Base-by-base conservation (phyloP, 2,888 invertebrate genomes). In the Mesopsocus fuscifrons region DNA sequence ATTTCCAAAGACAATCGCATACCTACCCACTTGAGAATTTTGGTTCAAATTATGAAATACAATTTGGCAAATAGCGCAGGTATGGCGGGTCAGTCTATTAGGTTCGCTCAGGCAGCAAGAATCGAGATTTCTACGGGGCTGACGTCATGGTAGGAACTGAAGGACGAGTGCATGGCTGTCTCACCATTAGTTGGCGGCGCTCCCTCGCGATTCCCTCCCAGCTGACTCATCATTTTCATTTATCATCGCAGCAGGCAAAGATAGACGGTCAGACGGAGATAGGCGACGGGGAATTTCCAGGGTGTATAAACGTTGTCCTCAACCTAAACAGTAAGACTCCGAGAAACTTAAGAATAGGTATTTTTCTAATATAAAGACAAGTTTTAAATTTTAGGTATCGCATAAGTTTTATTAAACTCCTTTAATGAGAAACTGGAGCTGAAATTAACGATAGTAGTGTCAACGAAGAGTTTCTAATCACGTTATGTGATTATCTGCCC, bases 111-210 rank as follows among this genome's bases (percentile, higher is more conserved):
- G n/a, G n/a, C n/a, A n/a, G n/a, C n/a, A n/a, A n/a, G n/a, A n/a
- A n/a, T n/a, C n/a, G 38, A 38, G 38, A 38, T 38, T 38, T 38
- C 38, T 38, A 38, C 38, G 21, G 43, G 44, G 44, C 42, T 31
- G 22, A 47, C 42, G 11, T 45, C 42, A 43, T 43, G 45, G 23
- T 33, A 22, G 34, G 32, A 45, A 45, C 34, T 42, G 43, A 33
- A 35, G 44, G 45, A 46, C 41, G 45, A 38, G 11, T 26, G 11
- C 6, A 9, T 6, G 6, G 11, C 6, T 26, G 26, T 11, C 26
- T 26, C 26, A 26, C 8, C 26, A 26, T 26, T 26, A 26, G 26
- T 9, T 9, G 26, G 26, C 11, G 26, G 26, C 26, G 26, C 26
- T 11, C 6, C 11, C 26, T 26, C 8, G 26, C 26, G 8, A 26